These are phyloP conservation scores for Pholis gunnellus DNA, from an alignment of 2,113 vertebrate genomes.

Conservation along the genomic window DNA sequence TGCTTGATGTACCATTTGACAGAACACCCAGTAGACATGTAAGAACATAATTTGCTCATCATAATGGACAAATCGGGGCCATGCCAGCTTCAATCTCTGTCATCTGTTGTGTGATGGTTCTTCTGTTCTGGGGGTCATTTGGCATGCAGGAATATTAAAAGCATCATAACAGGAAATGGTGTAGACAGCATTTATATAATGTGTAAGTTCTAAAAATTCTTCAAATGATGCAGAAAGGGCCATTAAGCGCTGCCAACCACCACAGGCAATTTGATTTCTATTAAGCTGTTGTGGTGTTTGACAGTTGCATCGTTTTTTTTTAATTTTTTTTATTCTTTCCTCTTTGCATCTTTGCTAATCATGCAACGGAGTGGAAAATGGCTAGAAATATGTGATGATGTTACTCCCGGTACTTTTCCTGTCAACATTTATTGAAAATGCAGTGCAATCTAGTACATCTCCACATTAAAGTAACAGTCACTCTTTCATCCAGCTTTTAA, in stretches of 20 bases:
- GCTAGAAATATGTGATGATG: constrained; percentile 52
- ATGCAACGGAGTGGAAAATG: constrained; percentile 30
- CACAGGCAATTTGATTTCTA: constrained; percentile 45
- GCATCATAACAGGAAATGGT: constrained; percentile 43
- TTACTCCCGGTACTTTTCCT: constrained; percentile 56
- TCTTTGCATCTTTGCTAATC: constrained; percentile 30
- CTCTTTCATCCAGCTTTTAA: constrained; percentile 59
- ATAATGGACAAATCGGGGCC: constrained; percentile 79
- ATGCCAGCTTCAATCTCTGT: constrained; percentile 76
- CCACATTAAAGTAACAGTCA: constrained; percentile 43
- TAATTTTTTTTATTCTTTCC: constrained; percentile 11
- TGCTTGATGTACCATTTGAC: constrained; percentile 71
- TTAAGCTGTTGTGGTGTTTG: constrained; percentile 36
- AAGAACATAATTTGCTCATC: constrained; percentile 79
- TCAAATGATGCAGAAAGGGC: constrained; percentile 36
- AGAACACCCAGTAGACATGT: constrained; percentile 78
- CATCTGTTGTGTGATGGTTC: constrained; percentile 63
- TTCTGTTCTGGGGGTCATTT: constrained; percentile 70
- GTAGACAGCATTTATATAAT: constrained; percentile 27
- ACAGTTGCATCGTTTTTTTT: constrained; percentile 21
- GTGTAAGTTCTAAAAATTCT: constrained; percentile 29
- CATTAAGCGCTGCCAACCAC: constrained; percentile 25
- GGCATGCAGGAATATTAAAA: constrained; percentile 50
- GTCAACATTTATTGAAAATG: constrained; percentile 59
- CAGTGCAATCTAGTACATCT: constrained; percentile 11